Evolutionary conservation across 2,797 vertebrate species (phyloP), one percentile per base, ranked within the genome.

Genomic region (Alca torda): DNA sequence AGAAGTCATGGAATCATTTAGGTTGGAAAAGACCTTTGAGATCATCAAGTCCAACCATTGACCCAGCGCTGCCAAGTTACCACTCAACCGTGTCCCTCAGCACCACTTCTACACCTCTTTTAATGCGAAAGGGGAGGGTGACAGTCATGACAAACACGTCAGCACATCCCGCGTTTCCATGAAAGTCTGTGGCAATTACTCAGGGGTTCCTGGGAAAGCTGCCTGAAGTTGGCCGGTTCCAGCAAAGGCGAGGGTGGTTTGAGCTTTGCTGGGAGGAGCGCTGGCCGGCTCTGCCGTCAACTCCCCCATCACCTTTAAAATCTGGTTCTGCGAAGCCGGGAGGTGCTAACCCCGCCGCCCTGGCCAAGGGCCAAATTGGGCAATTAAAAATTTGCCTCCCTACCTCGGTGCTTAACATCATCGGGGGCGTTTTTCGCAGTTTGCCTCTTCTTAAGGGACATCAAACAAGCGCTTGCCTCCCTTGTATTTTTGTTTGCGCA

Each of bases 101-200:
- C 14, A 6, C 39, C 39, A 23, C 30, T 11, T 43, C 30, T 21
- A 43, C 41, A 16, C 19, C 5, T 43, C 61, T 64, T 31, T 31
- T 31, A 30, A 57, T 4, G 20, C 6, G 6, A 5, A 35, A 35
- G 43, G 33, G 23, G 59, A 33, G 33, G 17, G 5, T 5, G 24
- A 10, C 12, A 4, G 51, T 25, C 2, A 2, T 0, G 0, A n/a
- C 37, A 24, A 2, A 50, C 23, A 0, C 10, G 25, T 67, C 48
- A 53, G 25, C 3, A 1, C 1, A 3, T 45, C 54, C 35, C 3
- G 3, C 1, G 0, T 41, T 84, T 77, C 64, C 0, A 0, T n/a
- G 43, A 53, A 77, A 74, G 65, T 18, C 46, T 1, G 0, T 60
- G 41, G 39, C 24, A 6, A 6, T 73, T 30, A 16, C 74, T 75